Evolutionary conservation across 1,140 invertebrate genomes (phyloP), one percentile per base, ranked within the genome.

Genomic region (Aphaenogaster rudis): DNA sequence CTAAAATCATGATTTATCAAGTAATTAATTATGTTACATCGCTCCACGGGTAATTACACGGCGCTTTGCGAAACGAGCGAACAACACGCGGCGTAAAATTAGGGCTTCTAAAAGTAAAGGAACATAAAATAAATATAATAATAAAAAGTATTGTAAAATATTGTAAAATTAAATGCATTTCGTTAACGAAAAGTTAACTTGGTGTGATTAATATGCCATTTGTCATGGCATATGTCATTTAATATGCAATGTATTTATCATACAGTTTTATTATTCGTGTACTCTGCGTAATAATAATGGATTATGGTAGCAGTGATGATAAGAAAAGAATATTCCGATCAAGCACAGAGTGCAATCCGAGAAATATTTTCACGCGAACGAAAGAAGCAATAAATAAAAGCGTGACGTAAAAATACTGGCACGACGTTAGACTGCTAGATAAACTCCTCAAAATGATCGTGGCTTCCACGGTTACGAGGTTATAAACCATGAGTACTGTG

Each of bases 1-100:
- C 11, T 84, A 74, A 76, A 76, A 39, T 82, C 21, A 57, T 84
- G 33, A 84, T 84, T 84, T 45, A 74, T 84, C 54, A 84, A 84
- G 33, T 71, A 48, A 84, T 61, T 74, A 82, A 82, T 84, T 76
- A 63, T 5, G 28, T 63, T 61, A 50, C 33, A 74, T 63, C 45
- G 39, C 2, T 61, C n/a, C 2, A 13, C 42, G 28, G 1, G 8
- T 50, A 82, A 82, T 82, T 82, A 48, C 15, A 42, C n/a, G 39
- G 11, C 3, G 15, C 17, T 81, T 71, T 48, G 36, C 28, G 39
- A 59, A 36, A 48, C 21, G 52, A 59, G 17, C n/a, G 11, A 52
- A 52, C 21, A 21, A 39, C 15, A 42, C 13, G 13, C 52, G 33
- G 52, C 13, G n/a, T 48, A 17, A 69, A 81, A 71, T 54, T 28